A percentile compares a stretch with the other conserved stretches of the same genome.
Evolutionary conservation across 2,113 vertebrate species (phyloP).

Genomic region (Phaethon lepturus): DNA sequence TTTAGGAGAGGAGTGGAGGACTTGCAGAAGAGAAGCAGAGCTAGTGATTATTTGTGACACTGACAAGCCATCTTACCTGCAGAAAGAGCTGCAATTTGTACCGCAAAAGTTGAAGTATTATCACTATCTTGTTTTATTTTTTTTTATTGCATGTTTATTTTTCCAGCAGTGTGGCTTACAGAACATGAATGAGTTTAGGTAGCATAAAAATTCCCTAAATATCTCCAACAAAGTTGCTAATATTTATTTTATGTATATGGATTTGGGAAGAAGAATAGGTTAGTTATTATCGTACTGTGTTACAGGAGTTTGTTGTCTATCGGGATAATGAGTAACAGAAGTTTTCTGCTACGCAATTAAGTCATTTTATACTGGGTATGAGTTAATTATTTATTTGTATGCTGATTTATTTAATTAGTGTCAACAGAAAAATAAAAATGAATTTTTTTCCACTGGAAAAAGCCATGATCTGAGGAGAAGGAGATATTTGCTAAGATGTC

Average conservation of each 20-base stretch:
- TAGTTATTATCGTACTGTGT: neutral
- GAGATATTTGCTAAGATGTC: neutral
- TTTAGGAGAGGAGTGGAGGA: neutral
- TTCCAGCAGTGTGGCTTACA: neutral
- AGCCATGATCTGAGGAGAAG: neutral
- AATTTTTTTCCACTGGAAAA: neutral
- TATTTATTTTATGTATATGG: neutral
- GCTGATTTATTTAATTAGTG: neutral
- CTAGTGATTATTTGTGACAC: neutral
- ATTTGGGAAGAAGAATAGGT: neutral
- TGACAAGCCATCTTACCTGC: neutral
- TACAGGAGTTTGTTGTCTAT: neutral
- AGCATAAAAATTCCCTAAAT: neutral
- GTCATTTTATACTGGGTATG: neutral
- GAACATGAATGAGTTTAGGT: neutral
- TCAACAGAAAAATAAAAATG: neutral
- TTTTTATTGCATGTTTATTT: neutral
- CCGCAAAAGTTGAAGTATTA: neutral
- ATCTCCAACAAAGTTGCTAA: neutral
- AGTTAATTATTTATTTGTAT: neutral
- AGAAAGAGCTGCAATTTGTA: neutral
- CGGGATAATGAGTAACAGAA: neutral
- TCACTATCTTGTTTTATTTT: neutral
- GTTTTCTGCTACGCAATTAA: neutral
- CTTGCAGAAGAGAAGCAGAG: neutral